These are phyloP conservation scores for Petroica traversi DNA, from an alignment of 2,113 vertebrate species.

Conservation along the genomic window DNA sequence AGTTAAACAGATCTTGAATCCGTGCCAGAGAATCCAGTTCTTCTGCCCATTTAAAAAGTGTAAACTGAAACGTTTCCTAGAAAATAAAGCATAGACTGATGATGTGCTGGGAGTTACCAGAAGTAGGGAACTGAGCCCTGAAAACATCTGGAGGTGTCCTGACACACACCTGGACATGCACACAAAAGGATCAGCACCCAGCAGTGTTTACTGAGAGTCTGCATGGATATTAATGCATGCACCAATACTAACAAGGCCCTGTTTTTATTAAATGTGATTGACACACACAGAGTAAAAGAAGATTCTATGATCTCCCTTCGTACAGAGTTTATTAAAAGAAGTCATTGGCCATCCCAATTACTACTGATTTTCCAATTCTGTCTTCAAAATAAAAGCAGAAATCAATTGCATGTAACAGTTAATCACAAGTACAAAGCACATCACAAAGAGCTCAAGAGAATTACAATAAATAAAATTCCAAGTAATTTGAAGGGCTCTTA, in stretches of 20 bases:
- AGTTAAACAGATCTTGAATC: constrained; percentile 90
- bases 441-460: background rate
- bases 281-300: background rate
- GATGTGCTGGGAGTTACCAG: background rate
- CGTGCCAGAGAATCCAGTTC: constrained; percentile 89
- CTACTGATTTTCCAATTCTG: background rate
- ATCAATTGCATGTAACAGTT: background rate
- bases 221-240: background rate
- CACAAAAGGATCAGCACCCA: background rate
- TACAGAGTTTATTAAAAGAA: background rate
- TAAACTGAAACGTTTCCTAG: constrained; percentile 94
- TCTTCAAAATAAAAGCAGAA: background rate
- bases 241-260: background rate
- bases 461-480: background rate
- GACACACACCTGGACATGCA: background rate
- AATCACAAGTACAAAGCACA: background rate
- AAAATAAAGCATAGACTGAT: background rate
- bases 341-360: background rate
- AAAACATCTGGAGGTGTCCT: background rate
- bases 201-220: background rate
- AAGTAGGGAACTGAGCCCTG: background rate
- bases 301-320: background rate
- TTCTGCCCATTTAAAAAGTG: constrained; percentile 93
- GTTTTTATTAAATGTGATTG: background rate
- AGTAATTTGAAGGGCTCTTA: constrained; percentile 17